Evolutionary conservation across 2,797 vertebrate genomes (phyloP), one percentile per base, ranked within the genome.

Genomic region (Neostethus bicornis): DNA sequence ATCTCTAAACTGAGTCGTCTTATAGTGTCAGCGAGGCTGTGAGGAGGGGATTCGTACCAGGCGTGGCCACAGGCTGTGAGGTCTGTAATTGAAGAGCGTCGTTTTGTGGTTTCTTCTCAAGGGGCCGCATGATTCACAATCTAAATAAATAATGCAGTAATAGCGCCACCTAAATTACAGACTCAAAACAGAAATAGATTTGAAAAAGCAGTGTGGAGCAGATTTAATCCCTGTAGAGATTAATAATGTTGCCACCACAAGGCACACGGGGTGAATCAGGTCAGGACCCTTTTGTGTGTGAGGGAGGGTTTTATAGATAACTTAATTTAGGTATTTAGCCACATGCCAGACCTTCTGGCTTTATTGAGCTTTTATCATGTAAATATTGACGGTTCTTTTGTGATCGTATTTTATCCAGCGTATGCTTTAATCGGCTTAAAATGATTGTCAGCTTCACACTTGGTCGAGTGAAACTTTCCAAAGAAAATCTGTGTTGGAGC

Each of bases 61-160:
- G 86, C 77, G 83, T 82, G 86, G 73, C 79, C 70, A 80, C 63
- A 61, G 76, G 54, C 84, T 71, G 74, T 80, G 80, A 84, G 82
- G 85, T 89, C 86, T 89, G 70, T 91, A 92, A 91, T 90, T 92
- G 83, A 90, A 86, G 87, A 83, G 79, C 79, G 2, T 73, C 77
- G 79, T 85, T 85, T 82, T 82, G 85, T 74, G 88, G 87, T 88
- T 89, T 81, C 58, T 85, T 72, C 66, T 85, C 61, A 71, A 69
- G 60, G 71, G 83, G 83, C 84, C 51, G 66, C 75, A 83, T 84
- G 85, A 89, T 90, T 90, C 84, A 79, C 85, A 90, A 90, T 85
- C 75, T 88, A 90, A 90, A 91, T 90, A 92, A 91, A 90, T 90
- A 90, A 89, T 87, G 70, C 83, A 89, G 88, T 90, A 90, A 90